phyloP scores from a whole-genome alignment of 2,113 vertebrate genomes.

The Gambusia holbrooki region DNA sequence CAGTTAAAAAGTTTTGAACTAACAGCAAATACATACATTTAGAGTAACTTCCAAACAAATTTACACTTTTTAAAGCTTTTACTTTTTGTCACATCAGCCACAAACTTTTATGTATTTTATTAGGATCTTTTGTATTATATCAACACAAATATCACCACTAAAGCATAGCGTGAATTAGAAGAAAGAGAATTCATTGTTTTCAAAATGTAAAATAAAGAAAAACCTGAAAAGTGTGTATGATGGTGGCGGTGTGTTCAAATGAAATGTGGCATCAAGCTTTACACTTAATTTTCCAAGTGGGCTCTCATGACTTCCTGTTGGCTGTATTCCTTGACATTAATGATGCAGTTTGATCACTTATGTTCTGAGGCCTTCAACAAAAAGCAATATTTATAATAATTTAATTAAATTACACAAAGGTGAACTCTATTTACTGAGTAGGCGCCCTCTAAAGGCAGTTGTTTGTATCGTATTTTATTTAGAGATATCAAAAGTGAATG shows the following conservation, averaged over 20 bases:
- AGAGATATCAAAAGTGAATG: neutral
- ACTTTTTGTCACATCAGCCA: no score
- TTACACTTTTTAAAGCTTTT: neutral
- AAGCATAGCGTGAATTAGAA: neutral
- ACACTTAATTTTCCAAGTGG: no score
- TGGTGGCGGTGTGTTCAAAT: no score
- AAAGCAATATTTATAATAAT: no score
- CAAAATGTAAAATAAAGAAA: neutral
- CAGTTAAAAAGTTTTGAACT: neutral
- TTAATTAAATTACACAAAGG: no score
- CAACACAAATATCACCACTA: neutral
- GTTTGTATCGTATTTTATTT: neutral
- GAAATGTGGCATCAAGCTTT: no score
- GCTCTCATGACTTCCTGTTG: no score
- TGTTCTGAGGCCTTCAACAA: no score
- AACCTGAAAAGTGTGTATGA: neutral
- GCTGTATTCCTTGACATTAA: no score
- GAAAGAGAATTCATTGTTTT: neutral
- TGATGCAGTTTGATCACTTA: no score
- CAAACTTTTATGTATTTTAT: no score
- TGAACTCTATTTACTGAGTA: neutral
- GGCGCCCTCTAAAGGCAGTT: neutral
- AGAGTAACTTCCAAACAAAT: neutral
- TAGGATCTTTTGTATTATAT: neutral
- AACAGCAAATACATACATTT: neutral